Evolutionary conservation across 2,888 invertebrate genomes (phyloP), one percentile per base, ranked within the genome.

Genomic region (Cylindroiulus punctatus): DNA sequence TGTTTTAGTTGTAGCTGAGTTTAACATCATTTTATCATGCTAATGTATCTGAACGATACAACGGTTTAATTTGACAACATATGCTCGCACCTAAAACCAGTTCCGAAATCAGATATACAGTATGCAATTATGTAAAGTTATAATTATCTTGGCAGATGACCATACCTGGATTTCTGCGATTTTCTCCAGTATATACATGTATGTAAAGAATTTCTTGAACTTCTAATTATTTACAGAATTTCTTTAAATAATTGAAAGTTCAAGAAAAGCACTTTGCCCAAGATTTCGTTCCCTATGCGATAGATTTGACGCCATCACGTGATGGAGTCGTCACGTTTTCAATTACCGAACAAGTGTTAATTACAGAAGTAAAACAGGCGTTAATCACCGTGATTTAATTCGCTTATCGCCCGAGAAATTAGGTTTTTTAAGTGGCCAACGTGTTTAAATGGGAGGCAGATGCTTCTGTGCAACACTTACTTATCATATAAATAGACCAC

Each of bases 401-500:
- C 65, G 65, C 65, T 65, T 65, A 65, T 65, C 65, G 65, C n/a
- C 22, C 65, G 10, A 26, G 65, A 65, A 65, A 65, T 65, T 65
- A 26, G 65, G n/a, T 65, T 65, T 65, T 65, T 65, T 65, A n/a
- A 65, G 7, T 26, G 26, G 65, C 26, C 65, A 65, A 65, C 65
- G 65, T 65, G 65, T 65, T 65, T 65, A 65, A 65, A 65, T 26
- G 65, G 65, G 65, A 26, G 65, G 22, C 65, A 65, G 65, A 65
- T 65, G 65, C 65, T 26, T 65, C 65, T 26, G 65, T 26, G 26
- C 26, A 7, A n/a, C n/a, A 3, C 7, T n/a, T 65, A 65, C 26
- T 65, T 65, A 65, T 65, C 65, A 65, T 65, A 65, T 65, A 65
- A 65, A 65, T 65, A 26, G 65, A 65, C 65, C 65, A 26, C 65